Evolutionary conservation across 2,797 vertebrate species (phyloP), one percentile per base, ranked within the genome.

Genomic region (Acanthiza pusilla): DNA sequence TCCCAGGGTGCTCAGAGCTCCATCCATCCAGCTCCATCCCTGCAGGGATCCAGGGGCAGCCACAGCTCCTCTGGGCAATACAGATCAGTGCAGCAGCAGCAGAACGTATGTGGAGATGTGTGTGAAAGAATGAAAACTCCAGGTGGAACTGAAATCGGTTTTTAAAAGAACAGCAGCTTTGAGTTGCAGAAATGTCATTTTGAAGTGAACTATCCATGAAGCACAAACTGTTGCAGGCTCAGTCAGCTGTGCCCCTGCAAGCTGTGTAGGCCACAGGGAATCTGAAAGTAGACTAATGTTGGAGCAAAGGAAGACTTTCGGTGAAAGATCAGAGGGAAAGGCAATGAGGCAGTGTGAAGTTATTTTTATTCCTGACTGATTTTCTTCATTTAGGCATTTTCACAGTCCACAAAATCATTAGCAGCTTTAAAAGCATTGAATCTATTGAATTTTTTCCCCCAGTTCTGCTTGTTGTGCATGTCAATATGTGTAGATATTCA

Each of bases 321-420:
- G 25, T 88, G 76, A 85, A 92, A 88, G 82, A 91, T 75, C 76
- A 94, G 76, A 83, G 79, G 55, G 55, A 78, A 92, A 88, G n/a
- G 58, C 60, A 94, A 23, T 17, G 85, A 94, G 62, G 79, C 87
- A 88, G 36, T 2, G n/a, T 54, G 34, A 88, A 91, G 70, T 93
- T 93, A 78, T 74, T 88, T 93, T 94, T 93, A 84, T 78, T 95
- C 58, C 82, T 89, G 71, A 68, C 63, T 92, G 36, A 45, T 89
- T 90, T 81, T 62, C 60, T 85, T 89, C 18, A 55, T 81, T 91
- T 51, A 51, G 76, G 32, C 65, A 5, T 80, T 91, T 93, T 88
- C 51, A 78, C 5, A 7, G 54, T n/a, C 68, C 51, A 70, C 70
- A 88, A 47, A 89, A 75, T 78, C 23, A 8, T 80, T 79, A 70